These are phyloP conservation scores for Catharus ustulatus DNA, from an alignment of 2,797 vertebrate genomes.

Conservation along the genomic window DNA sequence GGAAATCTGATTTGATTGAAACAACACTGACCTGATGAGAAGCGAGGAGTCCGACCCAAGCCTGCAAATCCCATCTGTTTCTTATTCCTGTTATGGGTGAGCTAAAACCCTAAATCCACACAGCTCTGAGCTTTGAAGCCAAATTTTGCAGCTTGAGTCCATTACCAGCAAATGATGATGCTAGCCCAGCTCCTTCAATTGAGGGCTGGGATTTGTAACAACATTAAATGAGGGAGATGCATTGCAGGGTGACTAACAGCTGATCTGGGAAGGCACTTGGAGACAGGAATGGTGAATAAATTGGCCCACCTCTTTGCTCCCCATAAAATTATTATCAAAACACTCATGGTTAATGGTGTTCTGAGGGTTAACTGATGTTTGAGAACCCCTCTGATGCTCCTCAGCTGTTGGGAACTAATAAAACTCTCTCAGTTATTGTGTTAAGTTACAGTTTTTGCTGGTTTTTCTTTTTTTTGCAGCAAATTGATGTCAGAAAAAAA, in stretches of 20 bases:
- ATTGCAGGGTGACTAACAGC: neutral
- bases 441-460: neutral
- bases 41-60: neutral
- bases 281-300: neutral
- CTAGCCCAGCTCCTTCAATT: neutral
- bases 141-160: constrained; percentile 53
- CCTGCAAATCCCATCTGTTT: constrained; percentile 57
- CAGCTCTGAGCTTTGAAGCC: constrained; percentile 24
- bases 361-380: neutral
- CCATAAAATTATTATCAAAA: neutral
- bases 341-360: neutral
- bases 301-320: neutral
- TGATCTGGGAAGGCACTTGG: neutral
- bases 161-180: neutral
- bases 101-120: constrained; percentile 55
- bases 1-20: constrained; percentile 30
- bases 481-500: neutral
- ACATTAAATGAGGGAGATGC: neutral
- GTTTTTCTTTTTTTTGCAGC: fast-evolving
- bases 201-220: neutral
- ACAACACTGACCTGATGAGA: constrained; percentile 28
- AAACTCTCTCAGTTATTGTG: neutral
- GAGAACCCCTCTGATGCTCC: neutral
- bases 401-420: neutral
- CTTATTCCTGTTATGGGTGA: constrained; percentile 9